Percentiles rank a stretch among this genome's conserved stretches.
Evolutionary conservation across 1,140 invertebrate species (phyloP).

Genomic region (Gryon sp.): DNA sequence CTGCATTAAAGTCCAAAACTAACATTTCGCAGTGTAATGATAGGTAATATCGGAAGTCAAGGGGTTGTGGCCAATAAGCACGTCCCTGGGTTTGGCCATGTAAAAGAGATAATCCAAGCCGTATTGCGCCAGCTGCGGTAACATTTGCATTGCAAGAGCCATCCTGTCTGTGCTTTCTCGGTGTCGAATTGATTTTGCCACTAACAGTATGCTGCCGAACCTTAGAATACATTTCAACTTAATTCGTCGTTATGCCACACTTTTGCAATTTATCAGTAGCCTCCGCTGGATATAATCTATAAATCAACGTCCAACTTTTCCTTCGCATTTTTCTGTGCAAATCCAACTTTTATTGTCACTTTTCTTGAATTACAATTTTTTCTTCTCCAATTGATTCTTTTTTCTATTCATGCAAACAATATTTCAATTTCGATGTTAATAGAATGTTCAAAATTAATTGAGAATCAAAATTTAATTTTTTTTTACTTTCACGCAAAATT

Average conservation of each 20-base stretch:
- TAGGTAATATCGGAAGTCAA: constrained; percentile 57
- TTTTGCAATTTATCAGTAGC: constrained; percentile 29
- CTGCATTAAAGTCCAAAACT: constrained; percentile 46
- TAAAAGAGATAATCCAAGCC: constrained; percentile 63
- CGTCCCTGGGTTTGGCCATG: constrained; percentile 53
- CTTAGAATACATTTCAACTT: constrained; percentile 53
- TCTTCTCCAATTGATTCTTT: neutral
- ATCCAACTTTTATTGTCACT: too few species aligned
- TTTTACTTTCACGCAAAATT: too few species aligned
- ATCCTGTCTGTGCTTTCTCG: constrained; percentile 43
- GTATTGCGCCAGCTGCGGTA: constrained; percentile 63
- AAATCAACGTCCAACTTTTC: constrained; percentile 21
- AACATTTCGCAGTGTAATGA: constrained; percentile 60
- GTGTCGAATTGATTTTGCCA: constrained; percentile 60
- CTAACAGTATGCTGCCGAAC: constrained; percentile 30
- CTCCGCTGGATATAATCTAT: constrained; percentile 12
- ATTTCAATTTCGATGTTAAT: too few species aligned
- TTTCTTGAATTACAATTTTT: neutral
- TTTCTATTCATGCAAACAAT: too few species aligned
- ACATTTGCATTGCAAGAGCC: constrained; percentile 64
- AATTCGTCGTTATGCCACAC: constrained; percentile 40
- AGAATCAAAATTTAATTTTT: too few species aligned
- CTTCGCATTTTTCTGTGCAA: too few species aligned
- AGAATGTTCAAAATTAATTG: too few species aligned
- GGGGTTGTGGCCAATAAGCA: constrained; percentile 61